Percentiles rank a stretch among this genome's conserved stretches.
phyloP scores from a whole-genome alignment of 2,888 invertebrate species.

The Leucophenga montana region DNA sequence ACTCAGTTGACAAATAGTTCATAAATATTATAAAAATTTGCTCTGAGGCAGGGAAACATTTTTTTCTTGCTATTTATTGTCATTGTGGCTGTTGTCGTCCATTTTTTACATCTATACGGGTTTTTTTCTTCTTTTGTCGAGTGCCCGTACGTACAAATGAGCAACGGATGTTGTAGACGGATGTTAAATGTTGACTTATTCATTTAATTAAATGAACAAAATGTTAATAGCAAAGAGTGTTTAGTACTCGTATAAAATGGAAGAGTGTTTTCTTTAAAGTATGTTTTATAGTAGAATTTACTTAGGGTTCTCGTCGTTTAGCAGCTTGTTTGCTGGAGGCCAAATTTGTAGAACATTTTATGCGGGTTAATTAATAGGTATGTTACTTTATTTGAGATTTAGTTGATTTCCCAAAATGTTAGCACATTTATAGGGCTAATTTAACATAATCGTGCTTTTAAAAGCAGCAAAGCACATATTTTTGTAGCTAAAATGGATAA shows the following conservation, averaged over 20 bases:
- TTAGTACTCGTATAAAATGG: not conserved
- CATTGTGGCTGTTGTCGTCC: conserved; percentile 1
- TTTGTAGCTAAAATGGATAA: conserved; percentile 27
- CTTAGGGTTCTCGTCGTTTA: too few species aligned
- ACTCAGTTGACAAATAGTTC: conserved; percentile 19
- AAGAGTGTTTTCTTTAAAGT: not conserved
- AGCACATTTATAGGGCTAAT: too few species aligned
- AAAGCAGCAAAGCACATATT: too few species aligned
- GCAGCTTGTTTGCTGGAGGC: too few species aligned
- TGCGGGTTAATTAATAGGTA: too few species aligned
- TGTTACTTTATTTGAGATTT: too few species aligned
- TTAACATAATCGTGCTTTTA: too few species aligned
- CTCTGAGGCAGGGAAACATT: not conserved
- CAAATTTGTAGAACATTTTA: too few species aligned
- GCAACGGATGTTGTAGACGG: conserved; percentile 4
- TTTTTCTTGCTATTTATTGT: conserved; percentile 2
- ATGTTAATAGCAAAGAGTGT: not conserved
- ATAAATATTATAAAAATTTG: conserved; percentile 18
- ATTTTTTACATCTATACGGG: not conserved
- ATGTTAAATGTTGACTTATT: conserved; percentile 20
- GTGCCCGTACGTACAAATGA: not conserved
- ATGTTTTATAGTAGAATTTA: too few species aligned
- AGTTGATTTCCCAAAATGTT: too few species aligned
- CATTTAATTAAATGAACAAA: conserved; percentile 16
- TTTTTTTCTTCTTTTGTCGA: not conserved